phyloP scores from a whole-genome alignment of 2,888 invertebrate genomes.

The Erebia palarica region DNA sequence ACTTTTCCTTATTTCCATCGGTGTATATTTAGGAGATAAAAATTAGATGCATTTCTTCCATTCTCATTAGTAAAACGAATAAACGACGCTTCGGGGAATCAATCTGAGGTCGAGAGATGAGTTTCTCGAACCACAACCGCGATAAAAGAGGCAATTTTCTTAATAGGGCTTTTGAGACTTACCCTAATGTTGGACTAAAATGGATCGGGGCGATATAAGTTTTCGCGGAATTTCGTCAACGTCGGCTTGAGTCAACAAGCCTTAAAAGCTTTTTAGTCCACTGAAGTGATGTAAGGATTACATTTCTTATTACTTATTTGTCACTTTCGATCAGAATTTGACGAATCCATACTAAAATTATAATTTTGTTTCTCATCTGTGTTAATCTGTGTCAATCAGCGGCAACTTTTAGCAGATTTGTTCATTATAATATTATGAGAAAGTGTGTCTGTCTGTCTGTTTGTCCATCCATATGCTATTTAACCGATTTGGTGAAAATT shows the following conservation, averaged over 20 bases:
- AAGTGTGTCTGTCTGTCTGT: no score
- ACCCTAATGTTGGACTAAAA: conserved; percentile 41
- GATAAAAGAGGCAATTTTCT: conserved; percentile 43
- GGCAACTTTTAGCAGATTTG: no score
- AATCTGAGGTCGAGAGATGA: conserved; percentile 19
- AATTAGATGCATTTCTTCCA: no score
- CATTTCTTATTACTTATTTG: conserved; percentile 3
- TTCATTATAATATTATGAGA: no score
- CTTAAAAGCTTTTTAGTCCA: conserved; percentile 35
- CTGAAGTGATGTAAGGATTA: conserved; percentile 21
- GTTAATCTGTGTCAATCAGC: no score
- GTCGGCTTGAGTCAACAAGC: conserved; percentile 31
- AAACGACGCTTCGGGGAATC: conserved; percentile 14
- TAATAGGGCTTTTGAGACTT: conserved; percentile 41
- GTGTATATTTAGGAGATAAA: no score
- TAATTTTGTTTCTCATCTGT: no score
- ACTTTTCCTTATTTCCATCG: no score
- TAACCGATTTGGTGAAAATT: no score
- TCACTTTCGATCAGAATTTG: no score
- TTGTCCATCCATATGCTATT: no score
- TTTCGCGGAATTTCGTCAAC: conserved; percentile 30
- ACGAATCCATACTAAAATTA: background rate
- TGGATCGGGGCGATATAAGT: conserved; percentile 36
- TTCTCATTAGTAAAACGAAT: conserved; percentile 2
- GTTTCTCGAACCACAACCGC: conserved; percentile 31